Conservation (phyloP, 2,797 vertebrate genomes). For the Cottoperca gobio region DNA sequence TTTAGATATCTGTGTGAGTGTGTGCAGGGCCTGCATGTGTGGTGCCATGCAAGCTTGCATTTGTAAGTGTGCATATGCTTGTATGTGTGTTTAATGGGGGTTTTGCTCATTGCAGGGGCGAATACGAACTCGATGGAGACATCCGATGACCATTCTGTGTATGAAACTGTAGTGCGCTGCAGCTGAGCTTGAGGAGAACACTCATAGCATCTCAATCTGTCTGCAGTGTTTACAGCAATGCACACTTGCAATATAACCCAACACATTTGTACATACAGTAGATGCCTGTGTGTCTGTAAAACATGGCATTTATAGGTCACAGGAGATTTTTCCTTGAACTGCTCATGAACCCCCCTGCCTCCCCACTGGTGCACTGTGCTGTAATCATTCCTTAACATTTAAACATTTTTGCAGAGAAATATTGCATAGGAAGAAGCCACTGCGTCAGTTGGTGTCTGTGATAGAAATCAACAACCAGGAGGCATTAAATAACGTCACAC, state of each 20-base stretch:
- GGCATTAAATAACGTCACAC: background rate
- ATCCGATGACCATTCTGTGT: conserved; percentile 44
- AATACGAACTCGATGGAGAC: conserved; percentile 53
- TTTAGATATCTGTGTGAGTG: conserved; percentile 61
- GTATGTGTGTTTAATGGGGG: conserved; percentile 38
- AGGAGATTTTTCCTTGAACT: conserved; percentile 49
- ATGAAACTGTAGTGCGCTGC: conserved; percentile 36
- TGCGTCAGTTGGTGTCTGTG: background rate
- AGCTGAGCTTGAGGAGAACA: conserved; percentile 49
- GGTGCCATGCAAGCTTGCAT: conserved; percentile 33
- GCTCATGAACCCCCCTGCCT: conserved; percentile 37
- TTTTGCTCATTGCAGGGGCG: conserved; percentile 35
- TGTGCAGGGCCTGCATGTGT: conserved; percentile 6
- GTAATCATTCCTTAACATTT: conserved; percentile 3
- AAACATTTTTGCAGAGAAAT: conserved; percentile 16
- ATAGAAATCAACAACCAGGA: background rate
- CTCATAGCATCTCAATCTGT: conserved; percentile 46
- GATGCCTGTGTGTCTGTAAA: conserved; percentile 14
- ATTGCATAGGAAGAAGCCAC: background rate
- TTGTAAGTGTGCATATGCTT: conserved; percentile 19
- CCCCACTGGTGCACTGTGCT: background rate
- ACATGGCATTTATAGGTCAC: conserved; percentile 18
- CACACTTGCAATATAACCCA: conserved; percentile 3
- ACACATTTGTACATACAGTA: background rate
- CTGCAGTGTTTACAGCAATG: conserved; percentile 35